Evolutionary conservation across 2,888 invertebrate genomes (phyloP).

Genomic region (Ashinkailepas kermadecensis): DNA sequence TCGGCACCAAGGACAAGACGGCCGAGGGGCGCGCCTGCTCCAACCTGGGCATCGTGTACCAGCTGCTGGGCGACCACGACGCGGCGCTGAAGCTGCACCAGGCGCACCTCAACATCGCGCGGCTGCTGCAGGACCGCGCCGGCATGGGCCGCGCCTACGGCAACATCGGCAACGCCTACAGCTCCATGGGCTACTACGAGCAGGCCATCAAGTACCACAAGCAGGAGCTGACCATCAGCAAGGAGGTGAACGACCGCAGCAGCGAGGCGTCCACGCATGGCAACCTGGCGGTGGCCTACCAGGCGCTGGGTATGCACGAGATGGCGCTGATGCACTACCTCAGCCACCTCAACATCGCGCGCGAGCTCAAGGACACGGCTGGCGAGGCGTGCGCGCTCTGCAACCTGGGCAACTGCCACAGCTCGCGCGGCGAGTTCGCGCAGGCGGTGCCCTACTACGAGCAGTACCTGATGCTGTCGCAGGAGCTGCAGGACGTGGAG

Average conservation of each 20-base stretch:
- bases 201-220: slow-evolving; percentile 93
- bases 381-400: slow-evolving; percentile 79
- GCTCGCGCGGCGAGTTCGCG: slow-evolving; percentile 78
- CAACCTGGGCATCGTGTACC: slow-evolving; percentile 89
- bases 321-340: slow-evolving; percentile 89
- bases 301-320: slow-evolving; percentile 87
- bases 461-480: slow-evolving; percentile 84
- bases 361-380: slow-evolving; percentile 85
- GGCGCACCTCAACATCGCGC: slow-evolving; percentile 78
- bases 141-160: slow-evolving; percentile 93
- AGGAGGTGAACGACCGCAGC: slow-evolving; percentile 72
- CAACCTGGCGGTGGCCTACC: slow-evolving; percentile 88
- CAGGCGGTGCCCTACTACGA: slow-evolving; percentile 93
- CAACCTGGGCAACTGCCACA: slow-evolving; percentile 88
- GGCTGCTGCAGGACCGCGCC: slow-evolving; percentile 70
- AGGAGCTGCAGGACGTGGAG: slow-evolving; percentile 81
- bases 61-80: slow-evolving; percentile 80
- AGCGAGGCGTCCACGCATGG: slow-evolving; percentile 94
- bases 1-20: slow-evolving; percentile 86
- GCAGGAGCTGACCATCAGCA: slow-evolving; percentile 88
- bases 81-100: slow-evolving; percentile 87
- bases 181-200: slow-evolving; percentile 86
- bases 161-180: slow-evolving; percentile 93
- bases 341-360: slow-evolving; percentile 75
- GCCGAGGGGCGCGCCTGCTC: slow-evolving; percentile 91